Conservation (phyloP, 2,113 vertebrate species). For the Mastomys coucha region DNA sequence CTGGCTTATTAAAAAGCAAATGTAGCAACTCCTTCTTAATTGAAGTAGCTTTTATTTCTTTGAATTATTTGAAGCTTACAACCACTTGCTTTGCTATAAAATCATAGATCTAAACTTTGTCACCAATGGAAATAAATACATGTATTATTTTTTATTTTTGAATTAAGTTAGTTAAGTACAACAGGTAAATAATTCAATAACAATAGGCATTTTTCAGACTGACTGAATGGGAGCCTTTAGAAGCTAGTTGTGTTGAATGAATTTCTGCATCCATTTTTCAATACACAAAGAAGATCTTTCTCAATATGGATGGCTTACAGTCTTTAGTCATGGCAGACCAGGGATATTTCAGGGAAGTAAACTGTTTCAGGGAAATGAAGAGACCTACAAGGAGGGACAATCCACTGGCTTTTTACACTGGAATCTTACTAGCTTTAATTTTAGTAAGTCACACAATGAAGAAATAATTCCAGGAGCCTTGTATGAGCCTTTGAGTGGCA, state of each 20-base stretch:
- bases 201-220: neutral
- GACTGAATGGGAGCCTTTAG: neutral
- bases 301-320: neutral
- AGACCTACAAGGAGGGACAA: neutral
- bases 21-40: neutral
- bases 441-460: neutral
- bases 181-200: conserved; percentile 9
- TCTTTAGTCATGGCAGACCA: neutral
- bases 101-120: neutral
- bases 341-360: conserved; percentile 10
- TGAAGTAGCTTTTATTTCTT: neutral
- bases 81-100: neutral
- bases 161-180: neutral
- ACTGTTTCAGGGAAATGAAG: neutral
- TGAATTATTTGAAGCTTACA: conserved; percentile 9
- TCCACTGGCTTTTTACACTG: neutral
- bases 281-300: neutral
- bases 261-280: conserved; percentile 9
- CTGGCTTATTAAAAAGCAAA: neutral
- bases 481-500: neutral
- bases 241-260: neutral
- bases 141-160: neutral
- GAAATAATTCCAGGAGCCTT: neutral
- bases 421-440: neutral
- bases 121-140: neutral